Percentiles rank a stretch among this genome's conserved stretches.
Conservation (phyloP, 2,113 vertebrate species). For the Axis porcinus region DNA sequence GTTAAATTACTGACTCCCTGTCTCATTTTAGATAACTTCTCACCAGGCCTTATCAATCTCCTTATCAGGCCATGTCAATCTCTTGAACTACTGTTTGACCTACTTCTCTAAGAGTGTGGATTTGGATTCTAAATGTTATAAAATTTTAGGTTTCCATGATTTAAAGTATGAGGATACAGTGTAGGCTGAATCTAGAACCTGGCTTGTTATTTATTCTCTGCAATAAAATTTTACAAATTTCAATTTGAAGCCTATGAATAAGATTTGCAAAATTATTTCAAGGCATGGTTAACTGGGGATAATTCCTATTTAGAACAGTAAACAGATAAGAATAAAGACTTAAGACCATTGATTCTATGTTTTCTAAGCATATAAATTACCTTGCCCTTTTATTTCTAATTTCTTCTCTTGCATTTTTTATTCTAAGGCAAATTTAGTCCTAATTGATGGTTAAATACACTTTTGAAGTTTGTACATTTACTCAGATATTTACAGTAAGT, state of each 20-base stretch:
- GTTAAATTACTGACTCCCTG: background rate
- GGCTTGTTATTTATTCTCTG: background rate
- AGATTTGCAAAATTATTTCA: background rate
- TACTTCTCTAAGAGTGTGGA: background rate
- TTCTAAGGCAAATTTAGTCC: slow-evolving; percentile 6
- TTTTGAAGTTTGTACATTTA: background rate
- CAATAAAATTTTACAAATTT: background rate
- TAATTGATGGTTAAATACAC: background rate
- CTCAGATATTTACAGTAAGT: background rate
- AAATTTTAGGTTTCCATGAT: background rate
- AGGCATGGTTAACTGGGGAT: background rate
- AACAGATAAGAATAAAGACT: background rate
- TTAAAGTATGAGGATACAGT: background rate
- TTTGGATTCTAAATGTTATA: slow-evolving; percentile 16
- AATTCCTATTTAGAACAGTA: background rate
- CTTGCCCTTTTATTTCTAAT: background rate
- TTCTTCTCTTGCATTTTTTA: slow-evolving; percentile 25
- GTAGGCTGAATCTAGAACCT: background rate
- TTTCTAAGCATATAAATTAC: background rate
- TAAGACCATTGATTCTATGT: background rate
- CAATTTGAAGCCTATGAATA: background rate
- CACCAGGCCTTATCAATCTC: background rate
- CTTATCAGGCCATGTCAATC: background rate
- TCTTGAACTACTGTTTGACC: background rate
- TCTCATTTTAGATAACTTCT: slow-evolving; percentile 19